Evolutionary conservation across 2,888 invertebrate genomes (phyloP), one percentile per base, ranked within the genome.

Genomic region (Hypercompe scribonia): DNA sequence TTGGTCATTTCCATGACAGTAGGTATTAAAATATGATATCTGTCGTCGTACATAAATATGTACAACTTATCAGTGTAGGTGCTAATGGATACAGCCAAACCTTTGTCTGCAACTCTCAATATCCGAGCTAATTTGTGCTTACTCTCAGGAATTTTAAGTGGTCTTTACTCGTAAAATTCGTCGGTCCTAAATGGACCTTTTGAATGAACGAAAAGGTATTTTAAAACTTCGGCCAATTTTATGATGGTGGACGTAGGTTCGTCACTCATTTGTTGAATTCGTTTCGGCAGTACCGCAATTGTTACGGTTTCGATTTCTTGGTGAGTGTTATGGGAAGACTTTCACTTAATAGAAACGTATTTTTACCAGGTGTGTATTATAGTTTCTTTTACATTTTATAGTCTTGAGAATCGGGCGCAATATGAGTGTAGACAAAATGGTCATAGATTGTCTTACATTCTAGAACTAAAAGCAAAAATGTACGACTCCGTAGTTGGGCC

Each of bases 51-150:
- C 36, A 58, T 61, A 39, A 69, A 69, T 69, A 69, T 21, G 18
- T 46, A 21, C 81, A 78, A 81, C 80, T 82, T 88, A 89, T 90
- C 90, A 90, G 91, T 85, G 79, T 84, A 90, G 90, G 91, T 92
- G 93, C 90, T 93, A 94, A 94, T 93, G 93, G 91, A 86, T 86
- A 86, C 84, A 87, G 84, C 84, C 84, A 81, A 84, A 84, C 84
- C 85, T 87, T 85, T 84, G 90, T 89, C 89, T 89, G 90, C 87
- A 88, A 89, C 88, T 88, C 89, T 90, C 89, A 89, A 91, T 93
- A 92, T 92, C 93, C 92, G 91, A 92, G 88, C 88, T 87, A 89
- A 91, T 93, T 92, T 90, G 88, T 90, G 89, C 84, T 86, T 88
- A 87, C 88, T 89, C 85, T 86, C 81, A 79, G 87, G 90, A 90